Percentiles rank a stretch among this genome's conserved stretches.
These are phyloP conservation scores for Halesus radiatus DNA, from an alignment of 1,140 invertebrate species.

Conservation along the genomic window DNA sequence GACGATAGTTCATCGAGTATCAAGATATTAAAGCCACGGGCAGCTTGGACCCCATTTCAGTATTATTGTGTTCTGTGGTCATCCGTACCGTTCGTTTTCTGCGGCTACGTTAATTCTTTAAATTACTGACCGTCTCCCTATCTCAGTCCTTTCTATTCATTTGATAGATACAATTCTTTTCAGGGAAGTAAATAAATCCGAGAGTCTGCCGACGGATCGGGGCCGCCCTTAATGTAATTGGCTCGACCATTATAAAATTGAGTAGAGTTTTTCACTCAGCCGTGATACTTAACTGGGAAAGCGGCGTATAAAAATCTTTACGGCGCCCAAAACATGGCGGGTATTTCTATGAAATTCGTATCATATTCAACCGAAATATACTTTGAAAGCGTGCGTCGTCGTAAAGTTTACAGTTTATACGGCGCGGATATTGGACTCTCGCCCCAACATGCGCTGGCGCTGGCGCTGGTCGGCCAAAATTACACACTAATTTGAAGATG, in stretches of 20 bases:
- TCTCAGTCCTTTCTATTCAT: slow-evolving; percentile 48
- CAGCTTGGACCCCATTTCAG: no score
- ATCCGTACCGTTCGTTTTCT: neutral
- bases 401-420: slow-evolving; percentile 35
- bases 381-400: slow-evolving; percentile 21
- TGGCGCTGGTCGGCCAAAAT: slow-evolving; percentile 17
- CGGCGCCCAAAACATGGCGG: neutral
- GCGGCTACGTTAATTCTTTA: slow-evolving; percentile 38
- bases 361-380: slow-evolving; percentile 20
- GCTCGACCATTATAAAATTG: slow-evolving; percentile 55
- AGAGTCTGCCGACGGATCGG: slow-evolving; percentile 33
- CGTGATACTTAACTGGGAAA: slow-evolving; percentile 8
- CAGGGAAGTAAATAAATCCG: slow-evolving; percentile 54
- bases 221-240: slow-evolving; percentile 54
- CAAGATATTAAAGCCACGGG: no score
- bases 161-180: slow-evolving; percentile 57
- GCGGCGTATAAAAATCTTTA: slow-evolving; percentile 18
- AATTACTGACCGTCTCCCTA: slow-evolving; percentile 36
- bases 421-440: slow-evolving; percentile 6
- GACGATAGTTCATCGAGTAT: no score
- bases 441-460: neutral
- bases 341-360: slow-evolving; percentile 29
- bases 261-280: slow-evolving; percentile 31
- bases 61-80: neutral
- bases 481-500: slow-evolving; percentile 20